Base-by-base conservation (phyloP, 2,888 invertebrate species). In the Iselma pallidipennis region DNA sequence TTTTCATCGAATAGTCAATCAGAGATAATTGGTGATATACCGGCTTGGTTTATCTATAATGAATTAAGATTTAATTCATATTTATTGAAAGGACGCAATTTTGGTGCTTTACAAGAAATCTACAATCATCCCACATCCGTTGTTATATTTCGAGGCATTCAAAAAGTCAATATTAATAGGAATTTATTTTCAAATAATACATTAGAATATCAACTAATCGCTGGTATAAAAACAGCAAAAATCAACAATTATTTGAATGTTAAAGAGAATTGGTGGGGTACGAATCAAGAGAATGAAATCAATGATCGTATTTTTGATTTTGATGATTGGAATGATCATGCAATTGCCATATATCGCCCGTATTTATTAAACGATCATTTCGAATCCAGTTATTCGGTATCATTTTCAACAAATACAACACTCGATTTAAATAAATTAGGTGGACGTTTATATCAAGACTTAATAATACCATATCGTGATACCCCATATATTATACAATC, bases 321-420 rank as follows among this genome's bases (percentile, higher is more conserved):
- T 81, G 97, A 99, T 79, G 98, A 98, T 79, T 99, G 99, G 98
- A 99, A 99, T 79, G 95, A 96, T 80, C 96, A 95, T 79, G 97
- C 97, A 0, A 88, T 97, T 55, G 98, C 97, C 0, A 87, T 90
- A 12, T 99, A 91, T 80, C 86, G 90, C 57, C 99, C 98, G 0
- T 98, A 89, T 80, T 85, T 97, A 59, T 86, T 91, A 0, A 90
- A 90, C 76, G 90, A 94, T 68, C 85, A 86, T 52, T 88, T 93
- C 72, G 90, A 91, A 66, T 86, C 91, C 0, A 92, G 92, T 70
- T 84, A 91, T 26, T 94, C 94, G 0, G 85, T 89, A 1, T 85
- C 89, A 0, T 88, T 87, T 77, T 21, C 37, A 9, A 87, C 86
- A 58, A 79, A 81, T n/a, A 76, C 81, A 0, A 76, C 81, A 0